Evolutionary conservation across 2,113 vertebrate genomes (phyloP).

Genomic region (Phylloscopus trochilus): DNA sequence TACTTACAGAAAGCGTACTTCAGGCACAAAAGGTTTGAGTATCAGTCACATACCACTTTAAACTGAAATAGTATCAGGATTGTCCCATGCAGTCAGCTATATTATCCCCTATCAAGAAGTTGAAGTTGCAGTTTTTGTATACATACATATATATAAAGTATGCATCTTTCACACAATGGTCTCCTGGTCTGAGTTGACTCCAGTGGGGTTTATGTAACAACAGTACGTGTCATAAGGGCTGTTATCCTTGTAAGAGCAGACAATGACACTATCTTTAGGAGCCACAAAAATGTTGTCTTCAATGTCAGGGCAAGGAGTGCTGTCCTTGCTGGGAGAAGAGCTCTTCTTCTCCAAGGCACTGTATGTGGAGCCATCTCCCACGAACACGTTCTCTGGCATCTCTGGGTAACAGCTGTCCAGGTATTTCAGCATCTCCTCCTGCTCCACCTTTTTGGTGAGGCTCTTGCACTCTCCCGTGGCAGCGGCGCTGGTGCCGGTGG

Average conservation of each 20-base stretch:
- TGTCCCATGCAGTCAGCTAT: conserved; percentile 70
- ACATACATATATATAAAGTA: conserved; percentile 6
- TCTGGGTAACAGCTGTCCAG: conserved; percentile 76
- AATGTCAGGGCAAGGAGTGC: conserved; percentile 43
- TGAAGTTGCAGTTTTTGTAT: conserved; percentile 6
- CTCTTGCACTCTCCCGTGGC: conserved; percentile 62
- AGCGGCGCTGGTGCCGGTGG: conserved; percentile 35
- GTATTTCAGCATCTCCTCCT: conserved; percentile 72
- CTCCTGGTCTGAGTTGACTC: conserved; percentile 76
- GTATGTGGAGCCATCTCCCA: conserved; percentile 55
- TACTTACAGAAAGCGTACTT: conserved; percentile 67
- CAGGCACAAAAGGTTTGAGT: conserved; percentile 68
- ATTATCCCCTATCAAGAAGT: conserved; percentile 55
- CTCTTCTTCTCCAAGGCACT: conserved; percentile 74
- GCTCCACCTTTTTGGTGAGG: conserved; percentile 53
- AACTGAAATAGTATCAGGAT: conserved; percentile 61
- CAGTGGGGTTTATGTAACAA: conserved; percentile 78
- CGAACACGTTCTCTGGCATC: conserved; percentile 43
- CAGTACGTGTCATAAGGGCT: conserved; percentile 79
- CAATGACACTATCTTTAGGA: conserved; percentile 77
- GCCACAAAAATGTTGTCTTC: conserved; percentile 77
- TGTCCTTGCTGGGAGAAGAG: conserved; percentile 62
- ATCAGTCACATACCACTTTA: conserved; percentile 69
- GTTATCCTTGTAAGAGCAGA: conserved; percentile 78
- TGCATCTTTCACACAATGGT: conserved; percentile 73